Percentiles rank a stretch among this genome's conserved stretches.
These are phyloP conservation scores for Ptychoptera albimana DNA, from an alignment of 2,888 invertebrate genomes.

Conservation along the genomic window DNA sequence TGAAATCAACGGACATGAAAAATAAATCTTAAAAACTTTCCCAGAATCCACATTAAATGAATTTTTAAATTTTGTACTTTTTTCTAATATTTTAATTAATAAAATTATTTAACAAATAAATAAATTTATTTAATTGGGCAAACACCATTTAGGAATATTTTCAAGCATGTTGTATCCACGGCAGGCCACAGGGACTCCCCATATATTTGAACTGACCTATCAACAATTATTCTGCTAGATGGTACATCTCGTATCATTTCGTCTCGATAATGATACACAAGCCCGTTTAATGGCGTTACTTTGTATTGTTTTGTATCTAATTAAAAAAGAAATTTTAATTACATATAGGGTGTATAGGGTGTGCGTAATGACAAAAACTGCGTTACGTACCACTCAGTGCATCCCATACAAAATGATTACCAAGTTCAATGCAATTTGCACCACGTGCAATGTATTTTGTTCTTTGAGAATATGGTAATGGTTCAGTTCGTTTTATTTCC, in stretches of 20 bases:
- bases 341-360: no score
- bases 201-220: constrained; percentile 24
- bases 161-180: constrained; percentile 22
- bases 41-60: no score
- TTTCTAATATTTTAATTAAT: no score
- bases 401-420: constrained; percentile 71
- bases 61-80: no score
- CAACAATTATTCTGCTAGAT: constrained; percentile 16
- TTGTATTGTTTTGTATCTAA: no score
- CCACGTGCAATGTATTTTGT: constrained; percentile 79
- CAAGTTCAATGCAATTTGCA: constrained; percentile 68
- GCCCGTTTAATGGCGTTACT: constrained; percentile 17
- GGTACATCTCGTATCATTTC: constrained; percentile 23
- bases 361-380: no score
- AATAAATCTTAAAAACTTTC: no score
- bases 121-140: constrained; percentile 14
- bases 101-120: no score
- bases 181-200: constrained; percentile 24
- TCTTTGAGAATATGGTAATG: constrained; percentile 50
- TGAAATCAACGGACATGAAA: no score
- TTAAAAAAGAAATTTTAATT: constrained; percentile 17
- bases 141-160: constrained; percentile 21
- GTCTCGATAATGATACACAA: constrained; percentile 27
- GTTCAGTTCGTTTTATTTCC: constrained; percentile 22
- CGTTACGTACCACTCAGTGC: no score